Evolutionary conservation across 2,888 invertebrate species (phyloP), one percentile per base, ranked within the genome.

Genomic region (Parthenolecanium corni): DNA sequence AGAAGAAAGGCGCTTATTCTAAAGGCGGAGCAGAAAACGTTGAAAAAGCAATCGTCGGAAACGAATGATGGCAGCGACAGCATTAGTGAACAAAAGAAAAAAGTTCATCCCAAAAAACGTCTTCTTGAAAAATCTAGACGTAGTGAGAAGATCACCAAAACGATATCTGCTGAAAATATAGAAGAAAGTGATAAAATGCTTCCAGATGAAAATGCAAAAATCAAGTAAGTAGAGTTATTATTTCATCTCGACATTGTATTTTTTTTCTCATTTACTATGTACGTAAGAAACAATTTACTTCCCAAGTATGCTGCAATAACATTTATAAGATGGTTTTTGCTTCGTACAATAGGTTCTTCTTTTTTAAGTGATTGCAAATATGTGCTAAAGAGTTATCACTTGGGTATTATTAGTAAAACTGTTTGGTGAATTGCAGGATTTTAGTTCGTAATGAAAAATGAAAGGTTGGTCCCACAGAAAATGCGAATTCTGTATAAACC

Each of bases 171-270:
- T 52, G 58, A 62, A 57, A 62, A 65, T 51, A 47, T 44, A 52
- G 46, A 61, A 56, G 24, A 62, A 64, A 46, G 18, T 38, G 46
- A 58, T 58, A 31, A 64, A 65, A 49, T 64, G 61, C 38, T 36
- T 65, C 54, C 66, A 54, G 66, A 67, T 47, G 68, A 68, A 6
- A 18, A 56, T 12, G 64, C 68, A 40, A 68, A 67, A 61, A 16
- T 65, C 24, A 66, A 54, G 68, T 68, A 65, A 63, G 65, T 61
- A 14, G 31, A 36, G 14, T 42, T 42, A 31, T 14, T 42, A 42
- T 9, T 36, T 21, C 24, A 23, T 20, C 4, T 51, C 14, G 3
- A 6, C 4, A 23, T 51, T 5, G 3, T 51, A 11, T 51, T 51
- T 11, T 24, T 51, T 23, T 14, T 21, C n/a, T 51, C 51, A 6